These are phyloP conservation scores for Drosophila miranda DNA, from an alignment of 1,140 invertebrate species.

Conservation along the genomic window DNA sequence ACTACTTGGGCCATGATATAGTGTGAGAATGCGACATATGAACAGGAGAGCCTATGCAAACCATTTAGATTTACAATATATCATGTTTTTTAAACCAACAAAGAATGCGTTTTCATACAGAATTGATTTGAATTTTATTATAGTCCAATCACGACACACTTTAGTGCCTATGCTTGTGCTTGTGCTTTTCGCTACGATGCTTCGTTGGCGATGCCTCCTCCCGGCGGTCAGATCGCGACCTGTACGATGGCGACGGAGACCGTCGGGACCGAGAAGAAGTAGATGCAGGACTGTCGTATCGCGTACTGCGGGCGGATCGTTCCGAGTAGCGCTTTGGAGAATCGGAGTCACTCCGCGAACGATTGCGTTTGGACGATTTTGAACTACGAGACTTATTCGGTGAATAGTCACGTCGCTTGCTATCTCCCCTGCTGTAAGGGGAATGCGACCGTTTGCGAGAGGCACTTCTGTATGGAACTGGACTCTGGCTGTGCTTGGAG, in stretches of 20 bases:
- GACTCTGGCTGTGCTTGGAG: constrained; percentile 57
- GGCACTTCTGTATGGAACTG: constrained; percentile 36
- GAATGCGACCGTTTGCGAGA: constrained; percentile 72
- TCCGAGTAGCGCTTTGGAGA: constrained; percentile 67
- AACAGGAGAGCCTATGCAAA: constrained; percentile 21
- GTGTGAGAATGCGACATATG: constrained; percentile 29
- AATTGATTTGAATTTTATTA: background rate
- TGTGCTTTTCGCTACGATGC: constrained; percentile 65
- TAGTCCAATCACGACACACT: background rate
- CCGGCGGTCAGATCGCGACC: constrained; percentile 36
- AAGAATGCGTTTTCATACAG: constrained; percentile 20
- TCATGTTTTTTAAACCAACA: constrained; percentile 42
- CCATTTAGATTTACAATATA: constrained; percentile 41
- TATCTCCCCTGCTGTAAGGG: constrained; percentile 50
- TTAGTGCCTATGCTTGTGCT: constrained; percentile 72
- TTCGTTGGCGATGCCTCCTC: constrained; percentile 47
- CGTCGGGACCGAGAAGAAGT: constrained; percentile 25
- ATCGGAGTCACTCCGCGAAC: constrained; percentile 66
- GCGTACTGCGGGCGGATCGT: constrained; percentile 50
- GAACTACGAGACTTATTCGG: constrained; percentile 43
- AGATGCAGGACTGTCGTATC: constrained; percentile 49
- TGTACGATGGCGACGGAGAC: constrained; percentile 28
- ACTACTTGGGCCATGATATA: constrained; percentile 45
- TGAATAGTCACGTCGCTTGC: constrained; percentile 45
- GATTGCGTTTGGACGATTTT: constrained; percentile 65